Conservation (phyloP, 2,797 vertebrate species). For the Sebastolobus alascanus region DNA sequence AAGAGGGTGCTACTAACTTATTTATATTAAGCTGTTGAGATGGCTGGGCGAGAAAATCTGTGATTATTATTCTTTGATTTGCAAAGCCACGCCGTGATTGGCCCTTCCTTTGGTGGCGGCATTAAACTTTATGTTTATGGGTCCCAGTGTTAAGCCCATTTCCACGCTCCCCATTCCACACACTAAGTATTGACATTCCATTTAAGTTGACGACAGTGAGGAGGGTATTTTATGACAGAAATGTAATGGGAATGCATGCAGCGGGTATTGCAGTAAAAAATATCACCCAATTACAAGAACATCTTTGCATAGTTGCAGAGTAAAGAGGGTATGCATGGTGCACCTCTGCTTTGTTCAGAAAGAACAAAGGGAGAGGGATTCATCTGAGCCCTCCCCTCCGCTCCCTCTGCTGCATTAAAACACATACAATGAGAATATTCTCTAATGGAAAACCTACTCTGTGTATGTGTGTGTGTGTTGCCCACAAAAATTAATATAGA, state of each 20-base stretch:
- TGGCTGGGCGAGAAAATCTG: slow-evolving; percentile 68
- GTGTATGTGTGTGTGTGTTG: slow-evolving; percentile 8
- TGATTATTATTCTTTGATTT: slow-evolving; percentile 81
- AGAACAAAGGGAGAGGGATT: slow-evolving; percentile 74
- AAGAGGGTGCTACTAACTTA: slow-evolving; percentile 67
- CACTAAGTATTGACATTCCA: slow-evolving; percentile 81
- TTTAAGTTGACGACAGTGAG: slow-evolving; percentile 78
- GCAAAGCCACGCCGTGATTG: slow-evolving; percentile 69
- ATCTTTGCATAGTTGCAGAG: slow-evolving; percentile 73
- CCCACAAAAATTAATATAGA: slow-evolving; percentile 58
- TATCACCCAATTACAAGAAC: slow-evolving; percentile 79
- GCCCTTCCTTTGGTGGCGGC: slow-evolving; percentile 69
- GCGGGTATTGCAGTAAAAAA: slow-evolving; percentile 69
- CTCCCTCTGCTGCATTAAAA: slow-evolving; percentile 56
- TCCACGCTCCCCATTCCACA: slow-evolving; percentile 78
- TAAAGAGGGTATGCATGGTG: slow-evolving; percentile 72
- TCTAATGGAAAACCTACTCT: slow-evolving; percentile 58
- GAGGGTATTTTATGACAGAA: slow-evolving; percentile 77
- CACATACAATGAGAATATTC: slow-evolving; percentile 61
- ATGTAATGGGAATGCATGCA: slow-evolving; percentile 73
- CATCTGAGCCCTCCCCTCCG: slow-evolving; percentile 54
- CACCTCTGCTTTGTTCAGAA: slow-evolving; percentile 73
- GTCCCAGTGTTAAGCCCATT: slow-evolving; percentile 82
- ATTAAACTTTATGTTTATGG: slow-evolving; percentile 83
- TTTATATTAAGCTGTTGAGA: slow-evolving; percentile 77